Base-by-base conservation (phyloP, 1,140 invertebrate species). In the Onthophagus taurus region DNA sequence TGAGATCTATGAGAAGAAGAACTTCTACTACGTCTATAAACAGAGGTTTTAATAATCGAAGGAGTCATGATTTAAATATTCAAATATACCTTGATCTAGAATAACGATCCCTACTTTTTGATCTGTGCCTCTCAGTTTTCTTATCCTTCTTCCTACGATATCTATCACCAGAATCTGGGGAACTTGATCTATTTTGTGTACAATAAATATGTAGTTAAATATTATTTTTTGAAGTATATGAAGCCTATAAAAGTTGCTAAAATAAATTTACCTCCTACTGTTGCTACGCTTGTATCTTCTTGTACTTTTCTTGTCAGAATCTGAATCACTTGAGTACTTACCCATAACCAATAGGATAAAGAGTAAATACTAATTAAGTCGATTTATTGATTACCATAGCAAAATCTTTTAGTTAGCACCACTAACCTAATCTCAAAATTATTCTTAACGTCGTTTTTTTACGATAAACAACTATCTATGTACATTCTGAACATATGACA, bases 311-410 rank as follows among this genome's bases (percentile, higher is more conserved):
- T 53, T 61, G 47, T 61, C 55, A 47, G 39, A 53, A 44, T 59
- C 57, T 39, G 59, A 59, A 50, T 59, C 57, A 37, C 55, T 61
- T 7, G 59, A 61, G 54, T 59, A 61, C 50, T 59, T 61, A 55
- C 57, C 55, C 59, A 61, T 61, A 26, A 21, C 24, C n/a, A n/a
- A n/a, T n/a, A n/a, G n/a, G n/a, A n/a, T n/a, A n/a, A n/a, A n/a
- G n/a, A n/a, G n/a, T n/a, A n/a, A n/a, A n/a, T n/a, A n/a, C n/a
- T n/a, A n/a, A n/a, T n/a, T n/a, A n/a, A n/a, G n/a, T n/a, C n/a
- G n/a, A n/a, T n/a, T n/a, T n/a, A n/a, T n/a, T n/a, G n/a, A n/a
- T n/a, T n/a, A n/a, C n/a, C n/a, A n/a, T n/a, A n/a, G n/a, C n/a
- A n/a, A n/a, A n/a, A n/a, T n/a, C n/a, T n/a, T n/a, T n/a, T n/a